A percentile compares a stretch with the other conserved stretches of the same genome.
These are phyloP conservation scores for Megalops atlanticus DNA, from an alignment of 2,113 vertebrate species.

Conservation along the genomic window DNA sequence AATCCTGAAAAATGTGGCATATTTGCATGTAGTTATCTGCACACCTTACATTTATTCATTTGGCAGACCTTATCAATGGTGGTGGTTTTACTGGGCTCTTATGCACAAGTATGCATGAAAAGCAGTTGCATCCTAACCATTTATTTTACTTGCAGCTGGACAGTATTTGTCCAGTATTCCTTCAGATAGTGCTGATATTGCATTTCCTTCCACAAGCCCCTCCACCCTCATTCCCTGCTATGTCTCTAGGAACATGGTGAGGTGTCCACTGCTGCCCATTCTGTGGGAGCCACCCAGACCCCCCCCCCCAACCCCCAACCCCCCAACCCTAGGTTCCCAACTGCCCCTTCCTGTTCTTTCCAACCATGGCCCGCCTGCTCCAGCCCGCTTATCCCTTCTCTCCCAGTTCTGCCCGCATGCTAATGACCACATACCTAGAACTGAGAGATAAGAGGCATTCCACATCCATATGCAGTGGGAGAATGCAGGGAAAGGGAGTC, in stretches of 20 bases:
- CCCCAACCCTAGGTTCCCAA: slow-evolving; percentile 22
- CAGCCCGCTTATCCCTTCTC: too few species aligned
- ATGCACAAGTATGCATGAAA: background rate
- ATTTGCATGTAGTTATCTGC: too few species aligned
- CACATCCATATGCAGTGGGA: slow-evolving; percentile 64
- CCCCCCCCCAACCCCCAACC: slow-evolving; percentile 35
- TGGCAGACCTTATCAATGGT: too few species aligned
- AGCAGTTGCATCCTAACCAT: background rate
- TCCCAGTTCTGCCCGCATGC: slow-evolving; percentile 42
- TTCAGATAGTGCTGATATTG: background rate
- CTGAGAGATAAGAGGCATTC: slow-evolving; percentile 75
- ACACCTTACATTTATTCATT: too few species aligned
- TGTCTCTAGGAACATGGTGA: slow-evolving; percentile 42
- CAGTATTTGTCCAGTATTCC: background rate
- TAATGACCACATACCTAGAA: slow-evolving; percentile 61
- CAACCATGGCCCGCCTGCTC: slow-evolving; percentile 12
- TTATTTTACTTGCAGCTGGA: background rate
- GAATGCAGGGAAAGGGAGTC: slow-evolving; percentile 28
- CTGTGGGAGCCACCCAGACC: background rate
- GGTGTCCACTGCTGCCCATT: slow-evolving; percentile 38
- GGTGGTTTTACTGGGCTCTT: too few species aligned
- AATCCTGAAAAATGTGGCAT: too few species aligned
- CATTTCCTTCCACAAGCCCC: slow-evolving; percentile 69
- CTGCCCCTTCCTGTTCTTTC: slow-evolving; percentile 35
- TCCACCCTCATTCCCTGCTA: slow-evolving; percentile 70